These are phyloP conservation scores for Phortica okadai DNA, from an alignment of 2,888 invertebrate genomes.

Conservation along the genomic window DNA sequence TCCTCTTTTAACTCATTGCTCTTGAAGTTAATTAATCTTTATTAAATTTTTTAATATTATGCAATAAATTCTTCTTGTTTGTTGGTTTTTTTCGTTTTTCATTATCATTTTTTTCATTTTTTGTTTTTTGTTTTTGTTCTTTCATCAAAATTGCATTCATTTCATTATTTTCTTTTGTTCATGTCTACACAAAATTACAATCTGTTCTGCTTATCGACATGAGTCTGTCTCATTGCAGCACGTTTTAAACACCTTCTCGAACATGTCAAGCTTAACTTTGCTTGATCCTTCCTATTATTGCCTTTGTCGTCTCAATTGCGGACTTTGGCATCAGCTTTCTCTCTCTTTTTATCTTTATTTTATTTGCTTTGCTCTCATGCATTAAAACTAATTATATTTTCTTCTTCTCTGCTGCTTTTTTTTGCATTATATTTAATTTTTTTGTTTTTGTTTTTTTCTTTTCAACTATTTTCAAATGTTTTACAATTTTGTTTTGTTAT, in stretches of 20 bases:
- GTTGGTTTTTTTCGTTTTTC: conserved; percentile 38
- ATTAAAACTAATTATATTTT: conserved; percentile 20
- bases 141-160: conserved; percentile 3
- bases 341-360: conserved; percentile 35
- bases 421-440: conserved; percentile 11
- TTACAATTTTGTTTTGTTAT: conserved; percentile 36
- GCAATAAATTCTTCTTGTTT: conserved; percentile 62
- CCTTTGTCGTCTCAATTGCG: too few species aligned
- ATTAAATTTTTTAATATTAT: conserved; percentile 69
- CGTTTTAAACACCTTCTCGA: too few species aligned
- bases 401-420: background rate
- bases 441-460: conserved; percentile 40
- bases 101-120: conserved; percentile 7
- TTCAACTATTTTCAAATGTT: conserved; percentile 41
- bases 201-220: too few species aligned
- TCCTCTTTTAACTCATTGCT: background rate
- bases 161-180: background rate
- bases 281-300: too few species aligned
- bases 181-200: too few species aligned
- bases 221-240: too few species aligned
- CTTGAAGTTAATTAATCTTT: conserved; percentile 68
- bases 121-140: conserved; percentile 33
- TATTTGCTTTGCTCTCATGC: background rate
- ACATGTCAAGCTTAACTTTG: too few species aligned
- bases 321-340: conserved; percentile 22